A percentile compares a stretch with the other conserved stretches of the same genome.
Conservation (phyloP, 2,888 invertebrate genomes). For the Lithophane semibrunnea region DNA sequence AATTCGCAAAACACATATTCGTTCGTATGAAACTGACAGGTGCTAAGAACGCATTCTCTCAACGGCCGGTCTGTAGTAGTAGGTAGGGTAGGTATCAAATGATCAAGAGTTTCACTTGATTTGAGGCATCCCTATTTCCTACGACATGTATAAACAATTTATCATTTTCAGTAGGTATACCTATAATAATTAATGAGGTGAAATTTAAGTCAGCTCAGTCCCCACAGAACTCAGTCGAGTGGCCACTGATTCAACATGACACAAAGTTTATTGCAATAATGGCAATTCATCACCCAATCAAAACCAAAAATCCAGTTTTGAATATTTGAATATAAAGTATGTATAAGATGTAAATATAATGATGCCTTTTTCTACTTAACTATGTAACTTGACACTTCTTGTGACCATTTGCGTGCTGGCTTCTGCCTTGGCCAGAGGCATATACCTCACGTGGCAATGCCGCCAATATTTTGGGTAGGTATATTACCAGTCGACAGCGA, state of each 20-base stretch:
- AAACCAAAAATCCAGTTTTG: neutral
- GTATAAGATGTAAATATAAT: no score
- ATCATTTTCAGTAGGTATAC: conserved; percentile 20
- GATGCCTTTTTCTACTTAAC: no score
- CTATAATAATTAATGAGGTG: conserved; percentile 36
- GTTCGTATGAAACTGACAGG: no score
- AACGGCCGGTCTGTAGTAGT: no score
- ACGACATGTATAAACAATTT: neutral
- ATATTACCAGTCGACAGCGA: neutral
- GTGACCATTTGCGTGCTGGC: no score
- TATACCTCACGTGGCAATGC: neutral
- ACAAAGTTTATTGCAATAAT: conserved; percentile 79
- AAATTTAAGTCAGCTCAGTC: conserved; percentile 60
- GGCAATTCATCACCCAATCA: neutral
- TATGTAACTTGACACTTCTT: no score
- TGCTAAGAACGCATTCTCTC: no score
- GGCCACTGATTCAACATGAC: conserved; percentile 80
- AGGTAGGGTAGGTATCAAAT: no score
- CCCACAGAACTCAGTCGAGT: conserved; percentile 81
- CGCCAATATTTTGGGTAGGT: neutral
- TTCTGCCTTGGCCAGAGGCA: no score
- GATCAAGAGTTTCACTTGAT: neutral
- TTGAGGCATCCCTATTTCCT: no score
- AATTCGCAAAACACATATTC: no score
- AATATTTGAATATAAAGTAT: neutral